Conservation (phyloP, 1,140 invertebrate genomes). For the Trichonephila clavata region DNA sequence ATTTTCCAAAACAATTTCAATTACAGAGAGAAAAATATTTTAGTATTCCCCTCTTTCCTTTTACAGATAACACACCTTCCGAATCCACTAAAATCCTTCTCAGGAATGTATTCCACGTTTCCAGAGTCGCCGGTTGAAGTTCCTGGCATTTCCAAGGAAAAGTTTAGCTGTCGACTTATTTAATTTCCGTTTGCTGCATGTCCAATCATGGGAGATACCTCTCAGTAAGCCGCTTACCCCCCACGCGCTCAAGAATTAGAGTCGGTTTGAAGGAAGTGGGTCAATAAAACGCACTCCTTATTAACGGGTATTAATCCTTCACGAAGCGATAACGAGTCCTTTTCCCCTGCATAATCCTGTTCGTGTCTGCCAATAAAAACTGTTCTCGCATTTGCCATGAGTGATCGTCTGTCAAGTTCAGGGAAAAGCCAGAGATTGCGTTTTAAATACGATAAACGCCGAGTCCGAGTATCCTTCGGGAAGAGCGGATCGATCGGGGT, state of each 20-base stretch:
- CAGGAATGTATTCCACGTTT: no score
- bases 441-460: constrained; percentile 16
- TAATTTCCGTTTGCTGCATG: no score
- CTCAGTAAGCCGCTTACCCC: background rate
- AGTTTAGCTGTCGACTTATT: no score
- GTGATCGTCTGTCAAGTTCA: background rate
- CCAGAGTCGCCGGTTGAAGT: no score
- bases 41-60: no score
- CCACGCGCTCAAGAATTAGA: background rate
- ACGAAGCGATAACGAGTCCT: background rate
- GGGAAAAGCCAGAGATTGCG: background rate
- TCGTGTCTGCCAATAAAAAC: constrained; percentile 2
- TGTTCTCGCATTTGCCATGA: background rate
- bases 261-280: background rate
- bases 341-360: background rate
- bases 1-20: no score
- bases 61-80: no score
- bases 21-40: no score
- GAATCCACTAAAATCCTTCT: no score
- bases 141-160: no score
- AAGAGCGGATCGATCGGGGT: background rate
- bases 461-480: background rate
- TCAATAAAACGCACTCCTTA: constrained; percentile 27
- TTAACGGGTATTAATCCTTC: background rate
- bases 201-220: background rate